Percentiles rank a stretch among this genome's conserved stretches.
These are phyloP conservation scores for Morpho helenor DNA, from an alignment of 2,888 invertebrate species.

Conservation along the genomic window DNA sequence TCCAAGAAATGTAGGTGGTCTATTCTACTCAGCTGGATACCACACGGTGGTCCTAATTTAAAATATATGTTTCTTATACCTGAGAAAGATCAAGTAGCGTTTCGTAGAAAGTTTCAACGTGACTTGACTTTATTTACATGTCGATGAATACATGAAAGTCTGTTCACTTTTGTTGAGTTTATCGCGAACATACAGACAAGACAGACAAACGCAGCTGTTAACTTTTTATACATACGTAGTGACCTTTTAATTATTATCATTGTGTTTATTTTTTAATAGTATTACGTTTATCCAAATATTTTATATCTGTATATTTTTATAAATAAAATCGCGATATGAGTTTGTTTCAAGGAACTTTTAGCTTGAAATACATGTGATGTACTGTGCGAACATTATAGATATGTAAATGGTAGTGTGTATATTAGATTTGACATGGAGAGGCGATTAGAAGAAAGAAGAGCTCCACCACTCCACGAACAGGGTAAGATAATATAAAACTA, in stretches of 20 bases:
- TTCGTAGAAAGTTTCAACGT: too few species aligned
- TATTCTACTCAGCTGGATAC: too few species aligned
- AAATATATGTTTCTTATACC: too few species aligned
- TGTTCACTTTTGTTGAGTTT: too few species aligned
- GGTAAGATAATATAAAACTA: conserved; percentile 36
- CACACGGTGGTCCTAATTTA: too few species aligned
- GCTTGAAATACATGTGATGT: conserved; percentile 1
- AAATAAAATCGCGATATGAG: not conserved
- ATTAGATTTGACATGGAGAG: conserved; percentile 65
- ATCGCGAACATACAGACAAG: too few species aligned
- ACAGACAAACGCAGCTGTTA: too few species aligned
- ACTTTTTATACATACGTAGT: not conserved
- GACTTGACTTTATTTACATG: too few species aligned
- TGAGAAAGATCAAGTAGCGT: too few species aligned
- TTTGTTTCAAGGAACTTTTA: not conserved
- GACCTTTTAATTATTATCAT: not conserved
- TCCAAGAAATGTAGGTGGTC: too few species aligned
- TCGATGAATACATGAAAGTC: too few species aligned
- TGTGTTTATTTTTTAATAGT: not conserved
- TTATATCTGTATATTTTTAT: not conserved
- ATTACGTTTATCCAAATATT: not conserved
- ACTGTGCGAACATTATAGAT: conserved; percentile 13
- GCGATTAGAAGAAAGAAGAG: conserved; percentile 57
- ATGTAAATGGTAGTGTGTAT: conserved; percentile 50
- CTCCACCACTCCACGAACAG: conserved; percentile 59